Evolutionary conservation across 2,888 invertebrate species (phyloP), one percentile per base, ranked within the genome.

Genomic region (Leptinotarsa haldemani): DNA sequence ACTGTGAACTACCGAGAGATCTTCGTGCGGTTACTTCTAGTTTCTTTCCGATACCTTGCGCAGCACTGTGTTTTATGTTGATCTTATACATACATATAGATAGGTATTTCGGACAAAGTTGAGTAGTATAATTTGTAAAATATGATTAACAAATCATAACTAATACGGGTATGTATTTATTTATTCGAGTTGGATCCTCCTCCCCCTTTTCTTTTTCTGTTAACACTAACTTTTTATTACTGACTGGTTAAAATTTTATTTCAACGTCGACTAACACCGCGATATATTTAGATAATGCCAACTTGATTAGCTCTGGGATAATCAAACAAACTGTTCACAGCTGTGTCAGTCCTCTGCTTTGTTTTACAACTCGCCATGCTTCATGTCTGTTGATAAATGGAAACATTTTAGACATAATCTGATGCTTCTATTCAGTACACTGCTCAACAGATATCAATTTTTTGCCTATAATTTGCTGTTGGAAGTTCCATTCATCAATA

Each of bases 241-340:
- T 25, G 47, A 69, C 16, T 71, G 20, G 25, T 65, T 69, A 46
- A 30, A 68, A 71, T 48, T 69, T 46, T 22, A 18, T 40, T 30
- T 64, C 46, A 47, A 20, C 15, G 25, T 69, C 46, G 61, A 70
- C 68, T 52, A 47, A 20, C 15, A 13, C 65, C 46, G 61, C 70
- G 77, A 73, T 80, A 81, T 82, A 82, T 82, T 82, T 82, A 82
- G 82, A 82, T 82, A 77, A 77, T 82, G 82, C 82, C 82, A 82
- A 82, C 81, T 81, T 81, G 81, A 76, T 76, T 66, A 66, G 52
- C 64, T 52, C 65, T 65, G 69, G 69, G 73, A 69, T 73, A 25
- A 22, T 58, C 16, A 5, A 58, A 13, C 12, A 15, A 15, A 13
- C 15, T 50, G 4, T 50, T 50, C 50, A 50, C 50, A n/a, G 18